These are phyloP conservation scores for Eupithecia insigniata DNA, from an alignment of 2,888 invertebrate species.

Conservation along the genomic window DNA sequence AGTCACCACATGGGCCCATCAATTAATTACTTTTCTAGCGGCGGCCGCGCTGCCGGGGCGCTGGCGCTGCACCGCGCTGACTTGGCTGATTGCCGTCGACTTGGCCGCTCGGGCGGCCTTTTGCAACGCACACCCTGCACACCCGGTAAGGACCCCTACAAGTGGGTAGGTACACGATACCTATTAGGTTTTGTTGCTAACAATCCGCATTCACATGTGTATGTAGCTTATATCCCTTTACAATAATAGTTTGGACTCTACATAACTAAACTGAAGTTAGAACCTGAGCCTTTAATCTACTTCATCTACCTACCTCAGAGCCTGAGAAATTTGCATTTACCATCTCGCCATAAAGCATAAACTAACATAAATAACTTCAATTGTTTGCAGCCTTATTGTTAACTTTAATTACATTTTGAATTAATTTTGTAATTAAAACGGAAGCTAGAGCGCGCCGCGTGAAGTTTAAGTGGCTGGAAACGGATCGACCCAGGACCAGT, in stretches of 20 bases:
- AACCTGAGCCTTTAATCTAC: slow-evolving; percentile 15
- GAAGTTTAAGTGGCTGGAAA: slow-evolving; percentile 85
- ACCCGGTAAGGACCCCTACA: too few species aligned
- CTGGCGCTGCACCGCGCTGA: too few species aligned
- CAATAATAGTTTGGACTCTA: not conserved
- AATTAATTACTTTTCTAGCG: too few species aligned
- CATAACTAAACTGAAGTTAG: not conserved
- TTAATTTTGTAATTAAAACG: slow-evolving; percentile 86
- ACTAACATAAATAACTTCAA: slow-evolving; percentile 85
- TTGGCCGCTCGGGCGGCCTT: too few species aligned
- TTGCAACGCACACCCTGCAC: too few species aligned
- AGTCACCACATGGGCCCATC: too few species aligned
- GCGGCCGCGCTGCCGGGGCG: too few species aligned
- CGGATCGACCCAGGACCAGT: slow-evolving; percentile 73
- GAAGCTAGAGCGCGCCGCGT: slow-evolving; percentile 85
- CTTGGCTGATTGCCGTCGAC: too few species aligned
- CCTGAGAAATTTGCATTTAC: slow-evolving; percentile 65
- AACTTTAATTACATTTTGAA: slow-evolving; percentile 86
- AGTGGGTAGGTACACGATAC: too few species aligned
- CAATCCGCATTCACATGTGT: not conserved
- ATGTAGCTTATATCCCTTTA: not conserved
- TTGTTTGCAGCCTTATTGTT: slow-evolving; percentile 85
- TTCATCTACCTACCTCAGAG: slow-evolving; percentile 34
- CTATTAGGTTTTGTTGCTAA: too few species aligned
- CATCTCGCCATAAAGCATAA: slow-evolving; percentile 80